Evolutionary conservation across 2,888 invertebrate species (phyloP), one percentile per base, ranked within the genome.

Genomic region (Villa cingulata): DNA sequence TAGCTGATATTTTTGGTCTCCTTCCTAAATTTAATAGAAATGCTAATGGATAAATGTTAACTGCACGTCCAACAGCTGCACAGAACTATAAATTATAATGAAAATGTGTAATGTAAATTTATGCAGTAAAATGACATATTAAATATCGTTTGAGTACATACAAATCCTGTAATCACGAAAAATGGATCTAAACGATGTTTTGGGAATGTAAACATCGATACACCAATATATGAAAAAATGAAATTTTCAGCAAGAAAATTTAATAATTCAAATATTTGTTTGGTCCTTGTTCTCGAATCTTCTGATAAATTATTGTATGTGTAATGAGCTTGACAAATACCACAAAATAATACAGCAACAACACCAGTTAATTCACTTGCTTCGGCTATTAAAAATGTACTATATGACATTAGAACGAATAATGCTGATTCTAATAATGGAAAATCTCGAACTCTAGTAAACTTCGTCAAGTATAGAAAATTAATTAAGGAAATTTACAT

Each of bases 251-350:
- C 90, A 54, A 97, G 72, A 70, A 97, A 97, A 72, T 95, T 96
- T 54, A 96, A 75, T 59, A 96, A 72, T 65, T 92, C 90, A 70
- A 94, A 94, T 59, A 92, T 76, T 66, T 91, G 87, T 70, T 94
- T 94, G 29, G 92, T 94, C 55, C 90, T 74, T 55, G 77, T 77
- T 56, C 91, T 77, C 0, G 92, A 90, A 62, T 91, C 88, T 46
- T 80, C 75, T 0, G 92, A 92, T 34, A 95, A 71, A 70, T 95
- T 95, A 71, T 97, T 96, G 72, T 90, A 96, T 0, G 97, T 98
- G 68, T 98, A 98, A 71, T 98, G 97, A 18, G 97, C 97, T 72
- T 98, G 97, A 63, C 94, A 95, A 60, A 98, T 97, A 27, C 97
- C 97, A 71, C 97, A 97, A 71, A 97, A 98, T 41, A 98, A 68